These are phyloP conservation scores for Vimba vimba DNA, from an alignment of 2,113 vertebrate genomes.

Conservation along the genomic window DNA sequence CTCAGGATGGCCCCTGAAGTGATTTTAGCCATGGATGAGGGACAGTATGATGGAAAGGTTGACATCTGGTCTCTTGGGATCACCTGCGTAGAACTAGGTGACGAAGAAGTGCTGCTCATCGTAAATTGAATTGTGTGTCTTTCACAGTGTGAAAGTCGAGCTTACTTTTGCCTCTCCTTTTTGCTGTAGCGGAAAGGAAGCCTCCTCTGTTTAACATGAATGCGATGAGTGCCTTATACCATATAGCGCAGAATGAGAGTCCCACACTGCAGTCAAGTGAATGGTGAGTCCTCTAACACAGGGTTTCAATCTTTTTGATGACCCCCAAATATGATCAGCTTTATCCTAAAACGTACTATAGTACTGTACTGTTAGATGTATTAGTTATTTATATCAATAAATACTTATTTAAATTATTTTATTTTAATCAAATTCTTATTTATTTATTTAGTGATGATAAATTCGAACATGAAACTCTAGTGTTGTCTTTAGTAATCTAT, in stretches of 20 bases:
- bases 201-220: conserved; percentile 94
- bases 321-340: no score
- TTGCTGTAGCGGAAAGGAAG: conserved; percentile 85
- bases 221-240: conserved; percentile 96
- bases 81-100: conserved; percentile 83
- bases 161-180: background rate
- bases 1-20: conserved; percentile 85
- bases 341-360: no score
- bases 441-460: no score
- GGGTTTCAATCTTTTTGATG: no score
- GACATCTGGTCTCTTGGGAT: conserved; percentile 85
- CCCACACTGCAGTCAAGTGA: conserved; percentile 88
- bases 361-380: no score
- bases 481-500: no score
- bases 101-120: background rate
- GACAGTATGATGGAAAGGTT: conserved; percentile 84
- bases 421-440: no score
- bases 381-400: no score
- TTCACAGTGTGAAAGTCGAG: background rate
- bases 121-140: background rate
- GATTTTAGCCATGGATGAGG: conserved; percentile 85
- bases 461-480: no score
- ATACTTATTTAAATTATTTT: no score
- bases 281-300: conserved; percentile 76
- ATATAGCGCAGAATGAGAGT: conserved; percentile 94